These are phyloP conservation scores for Pluvialis apricaria DNA, from an alignment of 2,113 vertebrate species.

Conservation along the genomic window DNA sequence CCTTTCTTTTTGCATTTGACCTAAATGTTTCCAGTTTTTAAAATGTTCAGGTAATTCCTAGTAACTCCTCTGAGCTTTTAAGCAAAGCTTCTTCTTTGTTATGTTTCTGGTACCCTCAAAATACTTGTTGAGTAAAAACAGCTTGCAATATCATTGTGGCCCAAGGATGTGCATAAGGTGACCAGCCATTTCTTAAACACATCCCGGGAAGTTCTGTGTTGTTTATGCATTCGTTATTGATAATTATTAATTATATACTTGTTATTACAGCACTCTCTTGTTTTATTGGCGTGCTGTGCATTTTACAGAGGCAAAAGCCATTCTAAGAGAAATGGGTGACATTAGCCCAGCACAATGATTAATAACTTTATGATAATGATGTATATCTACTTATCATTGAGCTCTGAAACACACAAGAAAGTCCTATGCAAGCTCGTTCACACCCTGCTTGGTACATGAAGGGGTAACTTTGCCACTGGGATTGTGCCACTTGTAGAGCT, in stretches of 20 bases:
- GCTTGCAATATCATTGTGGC: background rate
- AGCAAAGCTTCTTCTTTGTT: background rate
- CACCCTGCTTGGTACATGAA: background rate
- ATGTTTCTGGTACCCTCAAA: background rate
- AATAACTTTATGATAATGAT: conserved; percentile 8
- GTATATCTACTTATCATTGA: background rate
- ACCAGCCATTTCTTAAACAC: background rate
- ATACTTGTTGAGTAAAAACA: background rate
- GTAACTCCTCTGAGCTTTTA: background rate
- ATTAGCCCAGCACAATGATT: background rate
- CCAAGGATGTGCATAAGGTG: background rate
- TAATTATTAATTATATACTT: conserved; percentile 27
- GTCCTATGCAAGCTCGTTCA: accelerated
- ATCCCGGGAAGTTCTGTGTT: background rate
- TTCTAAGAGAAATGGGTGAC: conserved; percentile 13
- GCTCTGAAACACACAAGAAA: background rate
- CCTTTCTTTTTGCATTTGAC: background rate
- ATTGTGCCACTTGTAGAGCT: background rate
- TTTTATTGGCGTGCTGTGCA: background rate
- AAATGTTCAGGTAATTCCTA: background rate
- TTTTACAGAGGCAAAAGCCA: background rate
- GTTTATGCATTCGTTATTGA: conserved; percentile 26
- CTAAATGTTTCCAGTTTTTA: background rate
- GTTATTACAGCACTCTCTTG: background rate
- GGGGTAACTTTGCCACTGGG: background rate